These are phyloP conservation scores for Watersipora subatra DNA, from an alignment of 1,140 invertebrate genomes.

Conservation along the genomic window DNA sequence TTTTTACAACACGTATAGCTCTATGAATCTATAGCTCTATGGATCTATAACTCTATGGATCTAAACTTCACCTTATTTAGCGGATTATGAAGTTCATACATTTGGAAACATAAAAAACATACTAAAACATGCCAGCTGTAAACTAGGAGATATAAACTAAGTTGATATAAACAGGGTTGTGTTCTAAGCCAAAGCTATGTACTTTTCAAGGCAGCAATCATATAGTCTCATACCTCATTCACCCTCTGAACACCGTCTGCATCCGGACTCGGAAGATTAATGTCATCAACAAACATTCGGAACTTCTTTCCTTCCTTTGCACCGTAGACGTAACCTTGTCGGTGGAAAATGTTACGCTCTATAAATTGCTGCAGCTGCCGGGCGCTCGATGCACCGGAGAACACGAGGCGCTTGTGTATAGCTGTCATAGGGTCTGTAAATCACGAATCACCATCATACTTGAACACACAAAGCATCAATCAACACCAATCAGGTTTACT, in stretches of 20 bases:
- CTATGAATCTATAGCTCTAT: no score
- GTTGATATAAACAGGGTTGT: no score
- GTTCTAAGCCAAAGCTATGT: no score
- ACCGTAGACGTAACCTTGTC: slow-evolving; percentile 41
- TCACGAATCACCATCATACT: neutral
- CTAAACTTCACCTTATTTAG: no score
- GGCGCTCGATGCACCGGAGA: slow-evolving; percentile 33
- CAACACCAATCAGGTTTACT: no score
- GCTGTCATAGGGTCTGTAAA: slow-evolving; percentile 24
- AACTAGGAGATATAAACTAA: no score
- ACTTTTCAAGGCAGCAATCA: no score
- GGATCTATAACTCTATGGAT: no score
- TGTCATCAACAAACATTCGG: slow-evolving; percentile 38
- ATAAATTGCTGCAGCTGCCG: slow-evolving; percentile 36
- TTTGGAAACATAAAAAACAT: no score
- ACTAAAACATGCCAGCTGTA: no score
- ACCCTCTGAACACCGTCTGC: slow-evolving; percentile 27
- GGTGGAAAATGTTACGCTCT: slow-evolving; percentile 36
- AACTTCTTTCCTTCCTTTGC: slow-evolving; percentile 37
- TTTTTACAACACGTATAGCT: no score
- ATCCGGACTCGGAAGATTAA: slow-evolving; percentile 31
- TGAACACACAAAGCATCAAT: neutral
- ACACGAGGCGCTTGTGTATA: slow-evolving; percentile 32
- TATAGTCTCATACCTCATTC: slow-evolving; percentile 38
- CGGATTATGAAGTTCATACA: no score